Base-by-base conservation (phyloP, 2,113 vertebrate genomes). In the Prinia subflava region DNA sequence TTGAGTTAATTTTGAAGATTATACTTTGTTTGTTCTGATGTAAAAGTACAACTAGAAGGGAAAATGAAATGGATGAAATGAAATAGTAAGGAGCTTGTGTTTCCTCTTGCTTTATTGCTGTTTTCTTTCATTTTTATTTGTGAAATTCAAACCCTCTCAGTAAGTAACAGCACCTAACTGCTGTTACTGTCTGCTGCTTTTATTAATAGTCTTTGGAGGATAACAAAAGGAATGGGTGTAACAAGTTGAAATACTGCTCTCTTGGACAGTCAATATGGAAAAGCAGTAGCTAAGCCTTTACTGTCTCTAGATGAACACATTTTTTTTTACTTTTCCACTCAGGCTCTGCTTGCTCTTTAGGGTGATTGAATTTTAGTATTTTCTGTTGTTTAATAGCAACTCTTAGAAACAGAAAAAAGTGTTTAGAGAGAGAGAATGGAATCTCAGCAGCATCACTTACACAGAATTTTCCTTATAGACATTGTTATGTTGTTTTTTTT, bases 121-220 rank as follows among this genome's bases (percentile, higher is more conserved):
- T 90, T 95, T 87, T 62, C 47, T 95, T 96, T 95, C 52, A 84
- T 57, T 93, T 96, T 86, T 77, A 83, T 94, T 95, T 25, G 81
- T 92, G 69, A 91, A 85, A 89, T 91, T 92, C 73, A 79, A 94
- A 56, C 31, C 44, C 37, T 71, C 64, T 42, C 22, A 27, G 21
- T 88, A 80, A 92, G 24, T 39, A 50, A 71, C 57, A 71, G 75
- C 13, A 63, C 4, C 11, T 88, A 83, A 67, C 39, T 39, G 39
- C 39, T 39, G 39, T 39, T 39, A 39, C 39, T 78, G 33, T 27
- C 83, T 84, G 44, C 46, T 94, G 68, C 64, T 83, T 63, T 90
- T 75, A 95, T 71, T 62, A 81, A 71, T 83, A 33, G 11, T 74
- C 92, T 96, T 92, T 83, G 62, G 90, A 90, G 77, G 65, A 73